Evolutionary conservation across 2,113 vertebrate genomes (phyloP).

Genomic region (Parus major): DNA sequence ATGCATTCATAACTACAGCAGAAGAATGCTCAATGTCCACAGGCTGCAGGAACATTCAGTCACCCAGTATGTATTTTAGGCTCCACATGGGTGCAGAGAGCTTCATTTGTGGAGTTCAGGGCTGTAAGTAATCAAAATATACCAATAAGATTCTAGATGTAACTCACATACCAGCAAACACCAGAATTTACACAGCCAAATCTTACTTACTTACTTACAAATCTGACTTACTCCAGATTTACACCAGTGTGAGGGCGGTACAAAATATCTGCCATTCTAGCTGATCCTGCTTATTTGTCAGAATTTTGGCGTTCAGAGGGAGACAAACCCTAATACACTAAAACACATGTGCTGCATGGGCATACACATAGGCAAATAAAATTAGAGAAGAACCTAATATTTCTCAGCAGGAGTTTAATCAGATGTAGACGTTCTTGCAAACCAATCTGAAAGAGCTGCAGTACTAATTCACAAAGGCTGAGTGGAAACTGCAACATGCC

Average conservation of each 20-base stretch:
- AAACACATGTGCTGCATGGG: background rate
- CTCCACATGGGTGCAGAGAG: background rate
- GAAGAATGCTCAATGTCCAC: background rate
- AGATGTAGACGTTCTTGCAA: background rate
- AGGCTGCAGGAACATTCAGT: background rate
- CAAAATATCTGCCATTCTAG: background rate
- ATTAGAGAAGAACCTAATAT: background rate
- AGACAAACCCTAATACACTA: background rate
- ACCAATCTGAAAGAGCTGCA: background rate
- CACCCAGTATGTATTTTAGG: background rate
- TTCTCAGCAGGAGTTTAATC: background rate
- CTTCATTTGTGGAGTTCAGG: background rate
- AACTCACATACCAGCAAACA: background rate
- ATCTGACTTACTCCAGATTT: background rate
- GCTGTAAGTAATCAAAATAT: background rate
- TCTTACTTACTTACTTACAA: too few species aligned
- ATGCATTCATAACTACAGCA: slow-evolving; percentile 28
- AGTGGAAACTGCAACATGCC: background rate
- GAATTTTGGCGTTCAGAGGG: background rate
- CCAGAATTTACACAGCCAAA: background rate
- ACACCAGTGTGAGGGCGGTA: background rate
- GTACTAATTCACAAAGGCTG: background rate
- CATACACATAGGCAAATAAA: background rate
- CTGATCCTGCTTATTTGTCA: background rate
- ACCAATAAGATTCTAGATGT: background rate